These are phyloP conservation scores for Achlya flavicornis DNA, from an alignment of 2,888 invertebrate genomes.

Conservation along the genomic window DNA sequence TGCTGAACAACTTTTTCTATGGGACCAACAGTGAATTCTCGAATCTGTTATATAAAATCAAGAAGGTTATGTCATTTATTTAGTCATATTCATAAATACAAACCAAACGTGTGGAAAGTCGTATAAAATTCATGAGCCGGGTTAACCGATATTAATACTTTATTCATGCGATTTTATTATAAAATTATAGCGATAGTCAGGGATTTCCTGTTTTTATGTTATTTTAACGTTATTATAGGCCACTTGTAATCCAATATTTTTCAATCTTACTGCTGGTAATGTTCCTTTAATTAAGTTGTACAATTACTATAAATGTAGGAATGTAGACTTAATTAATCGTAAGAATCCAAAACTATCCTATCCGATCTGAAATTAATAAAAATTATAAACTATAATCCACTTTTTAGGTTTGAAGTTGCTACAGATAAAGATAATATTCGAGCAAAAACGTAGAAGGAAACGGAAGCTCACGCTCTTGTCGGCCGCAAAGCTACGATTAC, in stretches of 20 bases:
- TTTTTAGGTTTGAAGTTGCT: neutral
- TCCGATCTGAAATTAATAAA: no score
- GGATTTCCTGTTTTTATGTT: no score
- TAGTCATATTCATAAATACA: neutral
- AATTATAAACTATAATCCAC: no score
- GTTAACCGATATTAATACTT: slow-evolving; percentile 1
- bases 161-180: slow-evolving; percentile 2
- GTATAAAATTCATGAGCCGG: neutral
- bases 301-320: no score
- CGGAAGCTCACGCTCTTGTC: slow-evolving; percentile 1
- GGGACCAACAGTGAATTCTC: no score
- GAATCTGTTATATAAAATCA: no score
- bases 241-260: no score
- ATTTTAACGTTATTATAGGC: no score
- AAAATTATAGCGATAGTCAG: neutral
- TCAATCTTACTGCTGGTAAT: no score
- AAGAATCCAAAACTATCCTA: neutral
- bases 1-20: no score
- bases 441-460: slow-evolving; percentile 3
- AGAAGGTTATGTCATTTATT: neutral
- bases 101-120: neutral
- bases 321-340: no score
- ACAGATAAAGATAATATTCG: neutral
- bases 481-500: neutral
- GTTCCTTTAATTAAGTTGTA: no score